phyloP scores from a whole-genome alignment of 2,797 vertebrate genomes.

The Crossoptilon crossoptilon region DNA sequence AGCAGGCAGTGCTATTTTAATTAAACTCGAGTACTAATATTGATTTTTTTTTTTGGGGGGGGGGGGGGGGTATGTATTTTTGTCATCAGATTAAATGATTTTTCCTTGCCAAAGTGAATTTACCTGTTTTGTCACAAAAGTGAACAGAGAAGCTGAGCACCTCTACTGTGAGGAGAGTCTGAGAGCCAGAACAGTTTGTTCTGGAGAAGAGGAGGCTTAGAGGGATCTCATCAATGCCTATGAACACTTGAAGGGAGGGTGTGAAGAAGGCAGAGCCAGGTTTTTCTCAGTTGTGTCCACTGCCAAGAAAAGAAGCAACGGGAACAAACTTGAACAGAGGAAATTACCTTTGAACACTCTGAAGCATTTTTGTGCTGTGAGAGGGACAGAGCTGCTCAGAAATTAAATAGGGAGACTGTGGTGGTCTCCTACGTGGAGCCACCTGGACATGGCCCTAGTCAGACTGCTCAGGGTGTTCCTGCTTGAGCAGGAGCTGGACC shows the following conservation, averaged over 20 bases:
- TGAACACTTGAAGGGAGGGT: not conserved
- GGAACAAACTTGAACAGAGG: not conserved
- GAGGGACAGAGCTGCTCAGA: not conserved
- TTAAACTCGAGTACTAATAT: not conserved
- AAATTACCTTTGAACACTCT: not conserved
- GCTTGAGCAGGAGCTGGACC: not conserved
- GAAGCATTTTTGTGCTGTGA: not conserved
- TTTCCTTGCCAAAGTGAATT: not conserved
- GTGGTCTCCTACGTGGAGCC: not conserved
- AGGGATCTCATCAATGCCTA: not conserved
- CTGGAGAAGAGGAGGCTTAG: not conserved
- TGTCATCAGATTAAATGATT: not conserved
- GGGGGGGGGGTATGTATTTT: not conserved
- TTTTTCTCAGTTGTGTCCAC: not conserved
- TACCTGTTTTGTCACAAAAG: not conserved
- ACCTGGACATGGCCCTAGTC: not conserved
- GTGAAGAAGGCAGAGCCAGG: not conserved
- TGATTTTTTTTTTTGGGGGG: not conserved
- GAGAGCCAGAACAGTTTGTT: not conserved
- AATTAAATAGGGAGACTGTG: not conserved
- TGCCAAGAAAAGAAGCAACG: too few species aligned
- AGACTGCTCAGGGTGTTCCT: not conserved
- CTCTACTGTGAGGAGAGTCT: not conserved
- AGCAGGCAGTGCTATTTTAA: not conserved
- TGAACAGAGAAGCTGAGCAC: not conserved